Base-by-base conservation (phyloP, 2,888 invertebrate species). In the Lasius fuliginosus region DNA sequence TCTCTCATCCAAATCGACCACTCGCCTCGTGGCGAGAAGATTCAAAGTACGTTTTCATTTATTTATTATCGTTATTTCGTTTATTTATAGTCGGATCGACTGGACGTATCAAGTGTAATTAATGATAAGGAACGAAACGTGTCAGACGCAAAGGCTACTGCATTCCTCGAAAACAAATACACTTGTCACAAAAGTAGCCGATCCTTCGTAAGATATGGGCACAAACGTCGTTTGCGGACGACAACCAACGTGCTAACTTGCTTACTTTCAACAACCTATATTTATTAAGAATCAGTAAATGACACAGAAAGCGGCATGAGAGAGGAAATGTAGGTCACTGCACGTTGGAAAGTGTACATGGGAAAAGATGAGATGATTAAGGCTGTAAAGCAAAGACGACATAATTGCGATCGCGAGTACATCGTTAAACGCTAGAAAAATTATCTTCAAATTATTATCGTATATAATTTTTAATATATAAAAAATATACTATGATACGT, bases 211-310 rank as follows among this genome's bases (percentile, higher is more conserved):
- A 67, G 76, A 86, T 65, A 85, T 83, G 71, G 64, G 75, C 81
- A 83, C 65, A 71, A 58, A 76, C 58, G 58, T 65, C 77, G 83
- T 67, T 81, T 65, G 85, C 73, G 62, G 74, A 84, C 84, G 85
- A 84, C 87, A 89, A 90, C 86, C 84, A 88, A 88, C 91, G 90
- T 91, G 90, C 91, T 92, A 89, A 88, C 86, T 87, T 87, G 87
- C 86, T 87, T 87, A 88, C 87, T 86, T 83, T 85, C 83, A 83
- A 85, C 56, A 76, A 76, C 30, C 75, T 82, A 82, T 82, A 82
- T 75, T 74, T 82, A 67, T 30, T 68, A 62, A 75, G 71, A 77
- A 83, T 88, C 85, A 62, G 82, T 85, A 71, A 84, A 85, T 81
- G 88, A 75, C 74, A 53, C 60, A 85, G 27, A 68, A 88, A 88